Conservation (phyloP, 2,113 vertebrate genomes). For the Corythornis cristatus region DNA sequence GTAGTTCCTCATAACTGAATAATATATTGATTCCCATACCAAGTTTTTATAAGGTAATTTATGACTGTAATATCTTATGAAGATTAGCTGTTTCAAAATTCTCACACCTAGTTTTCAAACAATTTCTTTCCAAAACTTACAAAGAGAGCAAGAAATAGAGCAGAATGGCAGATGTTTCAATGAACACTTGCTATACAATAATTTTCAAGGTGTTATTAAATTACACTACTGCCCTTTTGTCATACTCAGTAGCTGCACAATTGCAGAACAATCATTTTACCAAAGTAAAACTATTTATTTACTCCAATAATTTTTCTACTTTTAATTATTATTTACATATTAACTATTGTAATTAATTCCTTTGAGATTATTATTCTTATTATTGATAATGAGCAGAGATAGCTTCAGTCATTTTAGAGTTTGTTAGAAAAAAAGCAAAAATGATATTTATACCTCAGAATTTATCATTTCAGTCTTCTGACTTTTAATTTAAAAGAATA, state of each 20-base stretch:
- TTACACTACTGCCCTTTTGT: background rate
- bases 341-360: background rate
- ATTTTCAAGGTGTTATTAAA: background rate
- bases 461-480: background rate
- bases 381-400: background rate
- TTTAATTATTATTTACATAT: background rate
- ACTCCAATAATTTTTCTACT: background rate
- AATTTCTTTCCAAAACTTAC: background rate
- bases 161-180: background rate
- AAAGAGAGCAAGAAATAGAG: background rate
- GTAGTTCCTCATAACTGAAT: background rate
- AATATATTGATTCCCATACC: background rate
- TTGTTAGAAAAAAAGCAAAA: background rate
- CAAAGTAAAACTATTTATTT: background rate
- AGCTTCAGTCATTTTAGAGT: background rate
- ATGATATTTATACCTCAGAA: background rate
- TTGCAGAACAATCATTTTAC: background rate
- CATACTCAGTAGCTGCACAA: background rate
- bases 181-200: background rate
- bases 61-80: slow-evolving; percentile 3
- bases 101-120: slow-evolving; percentile 7
- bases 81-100: slow-evolving; percentile 19
- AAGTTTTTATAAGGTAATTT: slow-evolving; percentile 35
- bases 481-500: background rate
- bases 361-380: background rate